phyloP scores from a whole-genome alignment of 1,140 invertebrate species.

The Lepidurus arcticus region DNA sequence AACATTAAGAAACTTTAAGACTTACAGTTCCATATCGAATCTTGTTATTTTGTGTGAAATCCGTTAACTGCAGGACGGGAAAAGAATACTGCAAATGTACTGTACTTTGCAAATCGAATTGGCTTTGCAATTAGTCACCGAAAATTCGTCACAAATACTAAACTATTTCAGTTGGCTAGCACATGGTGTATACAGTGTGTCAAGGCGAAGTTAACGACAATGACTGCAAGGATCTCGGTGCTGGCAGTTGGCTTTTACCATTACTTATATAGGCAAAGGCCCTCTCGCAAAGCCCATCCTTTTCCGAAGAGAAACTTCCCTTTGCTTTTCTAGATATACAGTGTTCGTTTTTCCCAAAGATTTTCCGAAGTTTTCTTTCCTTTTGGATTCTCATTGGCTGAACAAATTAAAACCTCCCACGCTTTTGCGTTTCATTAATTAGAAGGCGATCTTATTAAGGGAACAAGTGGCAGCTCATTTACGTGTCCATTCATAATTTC shows the following conservation, averaged over 20 bases:
- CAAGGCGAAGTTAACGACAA: not conserved
- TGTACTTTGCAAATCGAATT: not conserved
- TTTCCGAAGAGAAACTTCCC: not conserved
- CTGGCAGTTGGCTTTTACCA: not conserved
- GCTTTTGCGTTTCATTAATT: slow-evolving; percentile 1
- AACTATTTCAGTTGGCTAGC: not conserved
- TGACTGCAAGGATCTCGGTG: not conserved
- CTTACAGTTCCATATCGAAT: too few relatives aligned
- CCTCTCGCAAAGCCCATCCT: not conserved
- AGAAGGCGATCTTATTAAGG: slow-evolving; percentile 2
- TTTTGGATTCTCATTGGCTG: not conserved
- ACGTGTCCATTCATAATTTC: not conserved
- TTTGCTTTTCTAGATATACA: not conserved
- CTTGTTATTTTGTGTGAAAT: not conserved
- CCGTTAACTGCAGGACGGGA: not conserved
- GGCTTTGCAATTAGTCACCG: not conserved
- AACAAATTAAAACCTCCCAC: not conserved
- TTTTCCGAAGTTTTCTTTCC: not conserved
- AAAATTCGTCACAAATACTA: not conserved
- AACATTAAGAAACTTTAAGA: too few relatives aligned
- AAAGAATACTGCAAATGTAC: not conserved
- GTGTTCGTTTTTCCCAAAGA: not conserved
- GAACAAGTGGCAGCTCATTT: slow-evolving; percentile 4
- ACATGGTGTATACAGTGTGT: not conserved
- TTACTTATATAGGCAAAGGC: not conserved